Conservation (phyloP, 2,888 invertebrate species). For the Halictus ligatus region DNA sequence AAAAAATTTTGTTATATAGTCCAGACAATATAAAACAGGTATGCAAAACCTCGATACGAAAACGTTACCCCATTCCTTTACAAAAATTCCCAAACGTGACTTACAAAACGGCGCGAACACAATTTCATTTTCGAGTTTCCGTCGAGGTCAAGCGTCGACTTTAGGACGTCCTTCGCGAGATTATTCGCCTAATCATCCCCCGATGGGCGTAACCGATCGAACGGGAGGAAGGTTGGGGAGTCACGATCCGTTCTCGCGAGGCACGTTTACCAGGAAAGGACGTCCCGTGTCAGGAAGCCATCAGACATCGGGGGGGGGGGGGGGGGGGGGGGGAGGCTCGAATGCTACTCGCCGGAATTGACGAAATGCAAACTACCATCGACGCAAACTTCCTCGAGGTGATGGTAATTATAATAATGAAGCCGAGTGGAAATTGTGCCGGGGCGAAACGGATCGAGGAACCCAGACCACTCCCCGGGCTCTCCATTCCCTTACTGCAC, state of each 20-base stretch:
- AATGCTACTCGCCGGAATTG: conserved; percentile 56
- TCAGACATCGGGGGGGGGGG: conserved; percentile 67
- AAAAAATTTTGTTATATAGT: too few species aligned
- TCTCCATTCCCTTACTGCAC: not conserved
- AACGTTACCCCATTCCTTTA: too few species aligned
- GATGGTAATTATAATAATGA: conserved; percentile 42
- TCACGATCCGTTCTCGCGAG: conserved; percentile 43
- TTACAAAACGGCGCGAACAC: too few species aligned
- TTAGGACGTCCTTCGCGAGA: conserved; percentile 19
- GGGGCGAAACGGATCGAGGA: conserved; percentile 2
- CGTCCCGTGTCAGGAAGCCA: conserved; percentile 81
- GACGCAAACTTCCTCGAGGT: conserved; percentile 26
- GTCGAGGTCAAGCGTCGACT: conserved; percentile 18
- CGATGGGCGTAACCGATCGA: conserved; percentile 51
- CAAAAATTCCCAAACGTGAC: too few species aligned
- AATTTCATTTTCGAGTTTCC: not conserved
- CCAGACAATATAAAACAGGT: too few species aligned
- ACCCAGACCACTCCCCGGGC: not conserved
- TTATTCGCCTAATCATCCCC: conserved; percentile 28
- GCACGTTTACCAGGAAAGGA: conserved; percentile 71
- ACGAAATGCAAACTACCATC: conserved; percentile 68
- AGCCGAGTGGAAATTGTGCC: not conserved
- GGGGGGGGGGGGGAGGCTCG: conserved; percentile 11
- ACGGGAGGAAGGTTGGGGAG: conserved; percentile 41
- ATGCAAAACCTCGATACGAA: too few species aligned